Conservation (phyloP, 2,797 vertebrate genomes). For the Peromyscus eremicus region DNA sequence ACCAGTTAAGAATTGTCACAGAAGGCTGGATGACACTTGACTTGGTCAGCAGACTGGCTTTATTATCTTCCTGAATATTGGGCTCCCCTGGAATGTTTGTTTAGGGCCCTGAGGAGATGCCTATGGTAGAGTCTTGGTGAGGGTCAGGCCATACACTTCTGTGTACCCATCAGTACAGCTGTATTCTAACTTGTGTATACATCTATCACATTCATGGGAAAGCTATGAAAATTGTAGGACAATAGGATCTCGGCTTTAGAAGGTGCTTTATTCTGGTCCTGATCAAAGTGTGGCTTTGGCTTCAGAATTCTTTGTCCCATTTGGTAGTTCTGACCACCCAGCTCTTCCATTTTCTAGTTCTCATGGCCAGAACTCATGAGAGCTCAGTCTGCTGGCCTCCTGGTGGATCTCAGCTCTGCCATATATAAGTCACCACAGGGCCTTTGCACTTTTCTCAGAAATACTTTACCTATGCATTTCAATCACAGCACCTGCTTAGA, state of each 20-base stretch:
- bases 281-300: background rate
- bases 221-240: background rate
- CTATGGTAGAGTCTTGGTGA: background rate
- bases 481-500: too few species aligned
- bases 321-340: background rate
- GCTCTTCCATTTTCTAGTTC: background rate
- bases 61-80: background rate
- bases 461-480: background rate
- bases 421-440: background rate
- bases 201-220: background rate
- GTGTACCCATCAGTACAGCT: background rate
- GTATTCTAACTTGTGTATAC: background rate
- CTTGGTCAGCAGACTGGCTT: background rate
- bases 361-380: conserved; percentile 4
- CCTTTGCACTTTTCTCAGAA: background rate
- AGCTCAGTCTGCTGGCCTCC: conserved; percentile 29
- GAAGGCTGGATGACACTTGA: background rate
- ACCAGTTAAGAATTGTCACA: background rate
- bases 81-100: background rate
- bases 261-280: background rate
- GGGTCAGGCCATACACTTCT: background rate
- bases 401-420: background rate
- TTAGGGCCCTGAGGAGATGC: background rate
- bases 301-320: background rate
- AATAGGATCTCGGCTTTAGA: background rate